Percentiles rank a stretch among this genome's conserved stretches.
Evolutionary conservation across 2,113 vertebrate species (phyloP).

Genomic region (Dendropsophus ebraccatus): DNA sequence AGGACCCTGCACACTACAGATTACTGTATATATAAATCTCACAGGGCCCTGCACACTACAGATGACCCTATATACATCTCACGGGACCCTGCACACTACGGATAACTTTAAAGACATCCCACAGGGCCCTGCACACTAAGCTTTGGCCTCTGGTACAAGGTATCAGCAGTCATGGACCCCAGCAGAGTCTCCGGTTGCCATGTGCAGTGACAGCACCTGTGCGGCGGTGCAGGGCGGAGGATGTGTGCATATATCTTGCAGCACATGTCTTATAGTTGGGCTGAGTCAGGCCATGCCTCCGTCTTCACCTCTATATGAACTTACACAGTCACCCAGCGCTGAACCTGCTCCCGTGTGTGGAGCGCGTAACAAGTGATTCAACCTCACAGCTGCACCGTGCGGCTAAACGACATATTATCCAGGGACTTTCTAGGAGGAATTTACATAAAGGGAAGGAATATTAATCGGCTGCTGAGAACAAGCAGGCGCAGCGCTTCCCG

Average conservation of each 20-base stretch:
- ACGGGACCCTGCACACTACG: not conserved
- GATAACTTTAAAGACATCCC: not conserved
- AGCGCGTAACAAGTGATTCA: conserved; percentile 75
- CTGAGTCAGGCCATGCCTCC: conserved; percentile 61
- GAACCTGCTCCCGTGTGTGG: conserved; percentile 77
- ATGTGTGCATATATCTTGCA: conserved; percentile 15
- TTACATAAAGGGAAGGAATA: conserved; percentile 28
- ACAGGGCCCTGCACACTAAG: not conserved
- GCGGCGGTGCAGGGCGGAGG: not conserved
- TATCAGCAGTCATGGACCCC: too few species aligned
- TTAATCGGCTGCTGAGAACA: conserved; percentile 23
- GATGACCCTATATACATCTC: not conserved
- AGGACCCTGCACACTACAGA: too few species aligned
- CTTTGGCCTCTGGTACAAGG: too few species aligned
- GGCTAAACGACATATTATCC: conserved; percentile 56
- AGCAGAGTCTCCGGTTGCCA: not conserved
- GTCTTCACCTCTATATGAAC: conserved; percentile 87
- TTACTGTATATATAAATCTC: too few species aligned
- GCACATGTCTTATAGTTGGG: conserved; percentile 14
- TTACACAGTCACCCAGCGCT: conserved; percentile 83
- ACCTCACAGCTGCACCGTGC: conserved; percentile 69
- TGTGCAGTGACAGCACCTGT: conserved; percentile 21
- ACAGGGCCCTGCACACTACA: not conserved
- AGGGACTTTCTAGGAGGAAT: conserved; percentile 31
- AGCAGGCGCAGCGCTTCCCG: not conserved